phyloP scores from a whole-genome alignment of 2,797 vertebrate species.

The Anniella stebbinsi region DNA sequence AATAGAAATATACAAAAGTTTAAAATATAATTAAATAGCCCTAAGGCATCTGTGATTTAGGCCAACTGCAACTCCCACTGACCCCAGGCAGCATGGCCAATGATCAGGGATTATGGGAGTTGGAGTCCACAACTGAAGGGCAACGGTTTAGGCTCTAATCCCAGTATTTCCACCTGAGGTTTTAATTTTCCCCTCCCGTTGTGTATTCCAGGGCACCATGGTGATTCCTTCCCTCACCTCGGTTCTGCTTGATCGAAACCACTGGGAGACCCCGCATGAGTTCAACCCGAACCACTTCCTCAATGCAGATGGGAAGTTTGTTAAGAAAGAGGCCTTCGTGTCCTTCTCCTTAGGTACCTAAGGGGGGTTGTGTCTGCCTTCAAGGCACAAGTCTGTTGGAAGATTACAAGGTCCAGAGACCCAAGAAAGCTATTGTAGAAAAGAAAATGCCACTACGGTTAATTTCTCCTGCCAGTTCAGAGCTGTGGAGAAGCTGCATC shows the following conservation, averaged over 20 bases:
- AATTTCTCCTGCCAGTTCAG: not conserved
- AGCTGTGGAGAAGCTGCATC: not conserved
- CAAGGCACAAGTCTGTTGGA: not conserved
- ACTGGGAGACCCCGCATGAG: slow-evolving; percentile 79
- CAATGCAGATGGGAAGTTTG: slow-evolving; percentile 74
- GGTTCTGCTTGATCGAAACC: slow-evolving; percentile 78
- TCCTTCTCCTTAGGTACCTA: slow-evolving; percentile 80
- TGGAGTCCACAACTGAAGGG: too few species aligned
- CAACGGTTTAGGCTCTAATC: not conserved
- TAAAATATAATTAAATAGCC: too few species aligned
- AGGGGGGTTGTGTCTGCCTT: not conserved
- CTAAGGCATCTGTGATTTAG: too few species aligned
- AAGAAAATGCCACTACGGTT: too few species aligned
- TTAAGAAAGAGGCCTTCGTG: slow-evolving; percentile 79
- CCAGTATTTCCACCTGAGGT: not conserved
- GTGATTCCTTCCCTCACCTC: slow-evolving; percentile 80
- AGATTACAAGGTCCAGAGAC: not conserved
- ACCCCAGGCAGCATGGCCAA: not conserved
- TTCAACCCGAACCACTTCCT: slow-evolving; percentile 84
- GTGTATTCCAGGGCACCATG: slow-evolving; percentile 75
- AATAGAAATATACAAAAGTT: too few species aligned
- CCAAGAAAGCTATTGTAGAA: not conserved
- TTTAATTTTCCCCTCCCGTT: slow-evolving; percentile 14
- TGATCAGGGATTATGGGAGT: not conserved
- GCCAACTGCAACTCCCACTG: not conserved